phyloP scores from a whole-genome alignment of 2,113 vertebrate species.

The Sarotherodon lohbergeri region DNA sequence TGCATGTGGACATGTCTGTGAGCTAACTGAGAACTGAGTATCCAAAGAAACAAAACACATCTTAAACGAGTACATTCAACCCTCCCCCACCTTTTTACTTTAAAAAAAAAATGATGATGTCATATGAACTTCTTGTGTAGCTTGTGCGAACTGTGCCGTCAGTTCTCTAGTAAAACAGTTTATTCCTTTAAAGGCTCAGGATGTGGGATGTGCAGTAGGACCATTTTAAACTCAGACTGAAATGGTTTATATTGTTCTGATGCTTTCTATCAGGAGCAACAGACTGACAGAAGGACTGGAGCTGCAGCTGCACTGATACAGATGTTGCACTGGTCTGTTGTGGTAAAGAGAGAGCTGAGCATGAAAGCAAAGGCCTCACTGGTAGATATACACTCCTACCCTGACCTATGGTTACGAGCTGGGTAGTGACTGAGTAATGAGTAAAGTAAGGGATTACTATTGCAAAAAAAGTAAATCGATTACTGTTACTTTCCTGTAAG shows the following conservation, averaged over 20 bases:
- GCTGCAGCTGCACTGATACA: not conserved
- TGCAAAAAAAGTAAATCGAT: too few relatives aligned
- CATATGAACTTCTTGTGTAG: not conserved
- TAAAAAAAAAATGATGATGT: not conserved
- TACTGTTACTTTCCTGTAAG: too few relatives aligned
- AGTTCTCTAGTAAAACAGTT: not conserved
- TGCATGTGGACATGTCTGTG: not conserved
- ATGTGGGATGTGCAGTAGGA: not conserved
- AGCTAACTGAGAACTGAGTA: not conserved
- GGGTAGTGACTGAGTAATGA: too few relatives aligned
- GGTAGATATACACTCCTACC: not conserved
- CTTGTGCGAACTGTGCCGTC: not conserved
- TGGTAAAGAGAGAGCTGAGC: not conserved
- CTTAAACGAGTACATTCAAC: not conserved
- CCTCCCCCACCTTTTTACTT: not conserved
- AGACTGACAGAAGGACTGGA: not conserved
- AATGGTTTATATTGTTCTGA: not conserved
- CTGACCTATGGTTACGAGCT: too few relatives aligned
- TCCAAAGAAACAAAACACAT: not conserved
- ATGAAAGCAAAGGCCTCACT: not conserved
- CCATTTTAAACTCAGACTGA: not conserved
- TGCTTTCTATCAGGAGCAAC: not conserved
- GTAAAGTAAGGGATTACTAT: too few relatives aligned
- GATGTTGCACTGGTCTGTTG: not conserved
- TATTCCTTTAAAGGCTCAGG: not conserved